Evolutionary conservation across 2,888 invertebrate species (phyloP), one percentile per base, ranked within the genome.

Genomic region (Troglohyphantes excavatus): DNA sequence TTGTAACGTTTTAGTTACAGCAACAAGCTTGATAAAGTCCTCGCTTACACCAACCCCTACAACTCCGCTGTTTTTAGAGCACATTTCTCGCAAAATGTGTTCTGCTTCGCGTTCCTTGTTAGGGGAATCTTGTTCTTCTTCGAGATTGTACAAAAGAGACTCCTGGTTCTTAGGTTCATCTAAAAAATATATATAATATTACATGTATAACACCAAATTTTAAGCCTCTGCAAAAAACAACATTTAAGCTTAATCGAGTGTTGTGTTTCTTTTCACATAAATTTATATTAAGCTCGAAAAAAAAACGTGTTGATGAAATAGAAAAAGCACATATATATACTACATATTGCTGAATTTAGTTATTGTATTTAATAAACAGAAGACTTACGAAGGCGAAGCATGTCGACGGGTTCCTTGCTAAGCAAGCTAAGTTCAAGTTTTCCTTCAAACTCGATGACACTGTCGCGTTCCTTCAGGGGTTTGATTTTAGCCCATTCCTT

Each of bases 71-170:
- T 26, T 90, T 65, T 81, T 90, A 3, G 46, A 46, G 63, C 90
- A 90, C 13, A 73, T 70, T 23, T 75, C 21, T 43, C 27, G 26
- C 61, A 91, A 63, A 7, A 90, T 73, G 11, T 82, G 33, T 61
- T 91, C 83, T 2, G 70, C 72, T 19, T 90, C 73, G 13, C 33
- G 78, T 75, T 88, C 89, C 7, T 13, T 29, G 67, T 78, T 67
- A 23, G 87, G 67, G 43, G 46, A 9, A 5, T 61, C 72, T 27
- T 65, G 9, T 53, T 78, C n/a, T 59, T 82, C 82, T 46, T 89
- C 68, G 7, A 82, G 61, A 53, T 46, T 46, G 53, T 70, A 89
- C 23, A 70, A 39, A 17, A 89, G 29, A 17, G 67, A 68, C 39
- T 65, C 53, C 33, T 9, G 53, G 3, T 9, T 27, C 19, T 43